Evolutionary conservation across 2,888 invertebrate species (phyloP).

Genomic region (Orthonychiurus folsomi): DNA sequence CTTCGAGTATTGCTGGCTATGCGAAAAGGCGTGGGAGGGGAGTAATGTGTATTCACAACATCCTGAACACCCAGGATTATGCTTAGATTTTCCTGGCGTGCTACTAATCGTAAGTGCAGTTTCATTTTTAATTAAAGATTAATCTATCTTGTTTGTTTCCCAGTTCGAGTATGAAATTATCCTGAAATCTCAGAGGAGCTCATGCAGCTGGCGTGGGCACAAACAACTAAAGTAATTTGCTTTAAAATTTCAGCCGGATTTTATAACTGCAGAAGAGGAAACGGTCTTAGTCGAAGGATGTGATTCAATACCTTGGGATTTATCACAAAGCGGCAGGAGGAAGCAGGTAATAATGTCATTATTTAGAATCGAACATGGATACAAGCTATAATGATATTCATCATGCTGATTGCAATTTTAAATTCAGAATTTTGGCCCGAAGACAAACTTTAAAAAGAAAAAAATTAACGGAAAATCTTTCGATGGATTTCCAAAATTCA

Average conservation of each 20-base stretch:
- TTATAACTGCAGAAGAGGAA: slow-evolving; percentile 65
- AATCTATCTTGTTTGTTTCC: background rate
- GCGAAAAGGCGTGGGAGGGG: slow-evolving; percentile 66
- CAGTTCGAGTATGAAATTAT: too few species aligned
- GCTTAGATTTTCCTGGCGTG: slow-evolving; percentile 59
- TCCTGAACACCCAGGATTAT: slow-evolving; percentile 56
- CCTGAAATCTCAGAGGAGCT: too few species aligned
- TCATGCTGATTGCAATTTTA: too few species aligned
- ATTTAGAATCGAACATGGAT: background rate
- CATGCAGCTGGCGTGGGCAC: too few species aligned
- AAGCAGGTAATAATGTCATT: slow-evolving; percentile 58
- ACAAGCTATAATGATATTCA: too few species aligned
- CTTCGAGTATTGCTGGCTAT: slow-evolving; percentile 67
- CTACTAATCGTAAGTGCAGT: slow-evolving; percentile 48
- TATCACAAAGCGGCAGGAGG: slow-evolving; percentile 87
- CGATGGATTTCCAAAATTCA: slow-evolving; percentile 72
- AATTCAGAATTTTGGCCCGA: slow-evolving; percentile 83
- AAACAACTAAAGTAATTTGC: slow-evolving; percentile 9
- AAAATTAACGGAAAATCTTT: slow-evolving; percentile 72
- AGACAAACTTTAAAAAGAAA: slow-evolving; percentile 93
- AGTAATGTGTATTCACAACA: slow-evolving; percentile 59
- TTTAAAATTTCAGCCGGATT: slow-evolving; percentile 53
- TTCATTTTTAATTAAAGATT: background rate
- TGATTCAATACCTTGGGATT: slow-evolving; percentile 74
- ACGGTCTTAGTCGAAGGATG: slow-evolving; percentile 56